These are phyloP conservation scores for Himalopsyche tibetana DNA, from an alignment of 2,888 invertebrate genomes.

Conservation along the genomic window DNA sequence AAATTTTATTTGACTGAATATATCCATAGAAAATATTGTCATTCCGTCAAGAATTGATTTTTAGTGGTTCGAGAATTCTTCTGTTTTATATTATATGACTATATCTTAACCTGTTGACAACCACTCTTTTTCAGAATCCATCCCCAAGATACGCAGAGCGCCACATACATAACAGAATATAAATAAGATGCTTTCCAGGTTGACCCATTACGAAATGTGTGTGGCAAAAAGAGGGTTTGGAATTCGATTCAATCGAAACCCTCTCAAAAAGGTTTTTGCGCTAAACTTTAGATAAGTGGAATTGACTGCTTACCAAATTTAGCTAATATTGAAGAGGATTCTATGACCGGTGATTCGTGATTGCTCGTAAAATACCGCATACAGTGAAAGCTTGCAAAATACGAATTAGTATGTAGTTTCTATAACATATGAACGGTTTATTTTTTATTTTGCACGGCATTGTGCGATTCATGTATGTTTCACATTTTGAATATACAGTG, in stretches of 20 bases:
- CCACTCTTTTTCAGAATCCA: neutral
- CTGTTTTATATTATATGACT: neutral
- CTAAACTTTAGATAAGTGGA: neutral
- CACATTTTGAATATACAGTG: too few relatives aligned
- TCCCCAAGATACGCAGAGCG: neutral
- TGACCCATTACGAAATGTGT: constrained; percentile 26
- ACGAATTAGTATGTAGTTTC: neutral
- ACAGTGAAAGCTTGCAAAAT: neutral
- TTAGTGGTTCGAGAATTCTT: too few relatives aligned
- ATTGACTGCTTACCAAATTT: constrained; percentile 13
- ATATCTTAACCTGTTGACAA: neutral
- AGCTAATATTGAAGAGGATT: constrained; percentile 2
- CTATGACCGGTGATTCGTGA: neutral
- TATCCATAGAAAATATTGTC: too few relatives aligned
- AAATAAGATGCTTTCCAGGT: constrained; percentile 35
- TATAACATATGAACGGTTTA: too few relatives aligned
- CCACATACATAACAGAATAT: constrained; percentile 37
- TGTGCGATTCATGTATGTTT: too few relatives aligned
- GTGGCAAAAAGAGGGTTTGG: constrained; percentile 7
- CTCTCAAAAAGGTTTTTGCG: constrained; percentile 2
- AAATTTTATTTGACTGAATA: too few relatives aligned
- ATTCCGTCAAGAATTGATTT: too few relatives aligned
- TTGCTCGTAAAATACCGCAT: neutral
- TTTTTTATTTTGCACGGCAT: too few relatives aligned
- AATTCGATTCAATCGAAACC: constrained; percentile 23